Conservation (phyloP, 2,888 invertebrate genomes). For the Entomobrya proxima region DNA sequence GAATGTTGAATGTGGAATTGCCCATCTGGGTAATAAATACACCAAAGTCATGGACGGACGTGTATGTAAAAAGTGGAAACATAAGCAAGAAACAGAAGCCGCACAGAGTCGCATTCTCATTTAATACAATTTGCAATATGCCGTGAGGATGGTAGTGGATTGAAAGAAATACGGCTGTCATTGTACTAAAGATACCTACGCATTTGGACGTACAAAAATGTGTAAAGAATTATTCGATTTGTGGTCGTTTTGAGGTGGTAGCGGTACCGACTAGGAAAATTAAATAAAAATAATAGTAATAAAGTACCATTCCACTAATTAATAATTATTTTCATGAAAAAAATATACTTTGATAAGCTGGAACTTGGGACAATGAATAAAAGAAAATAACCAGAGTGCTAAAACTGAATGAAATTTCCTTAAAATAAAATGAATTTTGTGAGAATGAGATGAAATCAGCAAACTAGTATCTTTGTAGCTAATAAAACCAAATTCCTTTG, state of each 20-base stretch:
- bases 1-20: slow-evolving; percentile 59
- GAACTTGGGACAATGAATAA: too few species aligned
- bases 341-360: too few species aligned
- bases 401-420: too few species aligned
- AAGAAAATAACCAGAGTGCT: too few species aligned
- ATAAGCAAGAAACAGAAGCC: slow-evolving; percentile 23
- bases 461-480: too few species aligned
- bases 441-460: too few species aligned
- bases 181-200: not conserved
- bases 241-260: not conserved
- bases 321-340: too few species aligned
- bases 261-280: not conserved
- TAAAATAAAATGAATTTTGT: too few species aligned
- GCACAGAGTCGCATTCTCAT: slow-evolving; percentile 38
- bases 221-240: slow-evolving; percentile 7
- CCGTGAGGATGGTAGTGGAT: not conserved
- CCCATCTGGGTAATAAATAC: slow-evolving; percentile 62
- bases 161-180: slow-evolving; percentile 49
- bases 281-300: slow-evolving; percentile 14
- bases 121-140: slow-evolving; percentile 56
- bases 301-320: too few species aligned
- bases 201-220: not conserved
- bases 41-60: slow-evolving; percentile 50
- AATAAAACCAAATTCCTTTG: too few species aligned
- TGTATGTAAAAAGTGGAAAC: slow-evolving; percentile 19